Percentiles rank a stretch among this genome's conserved stretches.
Evolutionary conservation across 2,113 vertebrate species (phyloP).

Genomic region (Cryptotis parvus): DNA sequence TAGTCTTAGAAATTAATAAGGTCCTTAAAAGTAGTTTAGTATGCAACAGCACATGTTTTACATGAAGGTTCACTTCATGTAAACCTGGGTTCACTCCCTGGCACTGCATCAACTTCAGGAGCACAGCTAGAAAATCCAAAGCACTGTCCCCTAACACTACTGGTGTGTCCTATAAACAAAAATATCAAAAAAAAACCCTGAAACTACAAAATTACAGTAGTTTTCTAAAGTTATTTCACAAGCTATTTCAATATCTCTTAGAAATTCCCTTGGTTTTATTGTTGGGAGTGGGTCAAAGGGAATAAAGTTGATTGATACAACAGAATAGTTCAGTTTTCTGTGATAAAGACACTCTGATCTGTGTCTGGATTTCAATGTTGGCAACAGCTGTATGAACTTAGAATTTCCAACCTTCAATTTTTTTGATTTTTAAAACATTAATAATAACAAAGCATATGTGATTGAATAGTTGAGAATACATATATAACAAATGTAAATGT

Average conservation of each 20-base stretch:
- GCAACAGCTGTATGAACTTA: not conserved
- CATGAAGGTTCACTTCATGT: too few relatives aligned
- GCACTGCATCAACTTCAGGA: too few relatives aligned
- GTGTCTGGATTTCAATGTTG: conserved; percentile 2
- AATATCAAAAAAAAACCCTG: too few relatives aligned
- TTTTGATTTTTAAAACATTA: not conserved
- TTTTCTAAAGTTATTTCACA: conserved; percentile 9
- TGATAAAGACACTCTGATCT: not conserved
- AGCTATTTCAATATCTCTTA: not conserved
- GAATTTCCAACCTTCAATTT: not conserved
- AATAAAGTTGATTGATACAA: not conserved
- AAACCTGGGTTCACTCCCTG: too few relatives aligned
- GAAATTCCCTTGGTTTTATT: not conserved
- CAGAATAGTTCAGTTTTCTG: not conserved
- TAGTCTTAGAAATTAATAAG: not conserved
- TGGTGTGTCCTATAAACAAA: too few relatives aligned
- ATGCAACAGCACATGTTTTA: too few relatives aligned
- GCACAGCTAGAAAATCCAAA: too few relatives aligned
- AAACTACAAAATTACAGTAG: not conserved
- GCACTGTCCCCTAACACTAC: too few relatives aligned
- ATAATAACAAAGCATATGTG: not conserved
- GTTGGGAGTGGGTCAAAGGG: not conserved
- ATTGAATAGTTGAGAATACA: not conserved
- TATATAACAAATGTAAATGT: not conserved
- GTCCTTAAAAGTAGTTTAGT: too few relatives aligned